Conservation (phyloP, 1,140 invertebrate species). For the Epicauta chinensis region DNA sequence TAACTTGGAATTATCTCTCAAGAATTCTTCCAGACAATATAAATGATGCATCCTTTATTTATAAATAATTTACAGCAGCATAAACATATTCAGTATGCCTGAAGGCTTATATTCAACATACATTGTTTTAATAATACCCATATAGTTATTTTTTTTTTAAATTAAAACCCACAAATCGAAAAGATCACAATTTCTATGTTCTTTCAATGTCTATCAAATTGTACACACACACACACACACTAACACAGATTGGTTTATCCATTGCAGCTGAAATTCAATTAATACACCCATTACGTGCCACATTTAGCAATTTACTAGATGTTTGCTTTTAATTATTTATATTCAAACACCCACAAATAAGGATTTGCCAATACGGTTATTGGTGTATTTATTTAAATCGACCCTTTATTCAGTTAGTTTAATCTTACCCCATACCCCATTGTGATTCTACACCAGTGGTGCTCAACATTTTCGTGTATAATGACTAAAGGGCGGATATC, state of each 20-base stretch:
- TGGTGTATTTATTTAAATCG: constrained; percentile 15
- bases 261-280: constrained; percentile 10
- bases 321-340: constrained; percentile 29
- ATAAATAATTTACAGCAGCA: constrained; percentile 26
- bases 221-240: too few species aligned
- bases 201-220: too few species aligned
- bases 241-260: too few species aligned
- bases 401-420: constrained; percentile 12
- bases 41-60: constrained; percentile 22
- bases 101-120: too few species aligned
- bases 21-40: constrained; percentile 18
- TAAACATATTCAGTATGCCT: constrained; percentile 14
- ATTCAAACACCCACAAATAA: constrained; percentile 22
- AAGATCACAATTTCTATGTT: too few species aligned
- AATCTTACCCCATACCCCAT: background rate
- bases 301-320: constrained; percentile 6
- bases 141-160: too few species aligned
- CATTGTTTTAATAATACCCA: too few species aligned
- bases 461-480: too few species aligned
- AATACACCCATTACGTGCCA: background rate
- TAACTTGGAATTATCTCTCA: constrained; percentile 8
- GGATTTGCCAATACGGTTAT: constrained; percentile 11
- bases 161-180: too few species aligned
- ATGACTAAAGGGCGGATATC: too few species aligned
- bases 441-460: background rate